These are phyloP conservation scores for Polypedilum pembai DNA, from an alignment of 1,140 invertebrate species.

Conservation along the genomic window DNA sequence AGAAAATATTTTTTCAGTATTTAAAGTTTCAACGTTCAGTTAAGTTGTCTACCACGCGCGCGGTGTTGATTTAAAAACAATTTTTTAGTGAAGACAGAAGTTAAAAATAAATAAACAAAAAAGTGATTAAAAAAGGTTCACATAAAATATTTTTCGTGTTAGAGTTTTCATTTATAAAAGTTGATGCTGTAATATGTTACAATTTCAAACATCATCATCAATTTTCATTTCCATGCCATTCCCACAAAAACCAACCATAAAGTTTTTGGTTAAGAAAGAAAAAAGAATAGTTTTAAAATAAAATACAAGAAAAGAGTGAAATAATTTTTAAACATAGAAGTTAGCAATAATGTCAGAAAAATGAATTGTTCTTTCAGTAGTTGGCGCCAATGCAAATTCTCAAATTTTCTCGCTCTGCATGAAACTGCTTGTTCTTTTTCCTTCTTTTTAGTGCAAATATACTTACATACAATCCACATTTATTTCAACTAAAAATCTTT, in stretches of 20 bases:
- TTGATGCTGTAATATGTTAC: not conserved
- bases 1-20: too few species aligned
- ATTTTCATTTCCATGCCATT: not conserved
- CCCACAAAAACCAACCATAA: not conserved
- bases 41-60: too few species aligned
- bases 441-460: not conserved
- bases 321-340: not conserved
- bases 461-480: not conserved
- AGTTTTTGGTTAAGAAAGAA: not conserved
- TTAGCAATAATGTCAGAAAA: not conserved
- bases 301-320: not conserved
- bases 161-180: not conserved
- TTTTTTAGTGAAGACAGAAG: too few species aligned
- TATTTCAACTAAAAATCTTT: too few species aligned
- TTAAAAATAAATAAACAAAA: too few species aligned
- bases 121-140: too few species aligned
- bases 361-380: not conserved
- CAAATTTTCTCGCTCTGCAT: not conserved
- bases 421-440: not conserved
- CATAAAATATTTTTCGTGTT: too few species aligned
- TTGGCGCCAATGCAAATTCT: not conserved
- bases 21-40: too few species aligned
- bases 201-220: slow-evolving; percentile 11
- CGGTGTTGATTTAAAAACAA: too few species aligned
- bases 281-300: not conserved